phyloP scores from a whole-genome alignment of 1,140 invertebrate species.

The Drosophila willistoni region DNA sequence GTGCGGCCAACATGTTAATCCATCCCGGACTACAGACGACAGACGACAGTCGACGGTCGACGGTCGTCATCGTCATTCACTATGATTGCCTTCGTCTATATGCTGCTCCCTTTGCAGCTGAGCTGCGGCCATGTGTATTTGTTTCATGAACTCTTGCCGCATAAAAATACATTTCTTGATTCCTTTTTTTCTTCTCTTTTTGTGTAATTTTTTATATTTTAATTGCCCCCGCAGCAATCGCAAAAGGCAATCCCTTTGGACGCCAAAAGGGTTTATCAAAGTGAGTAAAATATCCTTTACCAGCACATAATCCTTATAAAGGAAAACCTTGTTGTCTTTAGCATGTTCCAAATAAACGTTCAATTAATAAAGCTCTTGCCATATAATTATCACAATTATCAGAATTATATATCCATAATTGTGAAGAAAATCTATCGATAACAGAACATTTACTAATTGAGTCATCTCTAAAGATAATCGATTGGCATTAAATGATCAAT shows the following conservation, averaged over 20 bases:
- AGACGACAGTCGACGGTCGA: conserved; percentile 23
- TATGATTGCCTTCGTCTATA: conserved; percentile 19
- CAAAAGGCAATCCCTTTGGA: conserved; percentile 11
- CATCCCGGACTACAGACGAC: conserved; percentile 44
- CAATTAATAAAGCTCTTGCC: neutral
- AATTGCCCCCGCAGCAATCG: conserved; percentile 41
- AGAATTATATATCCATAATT: too few relatives aligned
- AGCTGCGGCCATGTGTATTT: conserved; percentile 48
- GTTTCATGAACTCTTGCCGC: conserved; percentile 42
- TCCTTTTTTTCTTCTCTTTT: conserved; percentile 47
- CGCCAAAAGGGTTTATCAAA: conserved; percentile 30
- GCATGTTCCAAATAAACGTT: neutral
- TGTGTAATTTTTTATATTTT: conserved; percentile 43
- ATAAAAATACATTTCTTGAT: conserved; percentile 57
- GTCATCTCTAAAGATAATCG: neutral
- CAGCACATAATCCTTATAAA: neutral
- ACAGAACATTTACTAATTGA: neutral
- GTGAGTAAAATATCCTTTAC: neutral
- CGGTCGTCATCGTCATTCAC: conserved; percentile 46
- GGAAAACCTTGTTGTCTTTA: too few relatives aligned
- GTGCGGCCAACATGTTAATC: conserved; percentile 75
- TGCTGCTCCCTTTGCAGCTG: neutral
- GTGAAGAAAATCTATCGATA: neutral
- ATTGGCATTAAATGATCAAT: too few relatives aligned
- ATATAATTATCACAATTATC: too few relatives aligned